These are phyloP conservation scores for Diarsia dahlii DNA, from an alignment of 2,888 invertebrate species.

Conservation along the genomic window DNA sequence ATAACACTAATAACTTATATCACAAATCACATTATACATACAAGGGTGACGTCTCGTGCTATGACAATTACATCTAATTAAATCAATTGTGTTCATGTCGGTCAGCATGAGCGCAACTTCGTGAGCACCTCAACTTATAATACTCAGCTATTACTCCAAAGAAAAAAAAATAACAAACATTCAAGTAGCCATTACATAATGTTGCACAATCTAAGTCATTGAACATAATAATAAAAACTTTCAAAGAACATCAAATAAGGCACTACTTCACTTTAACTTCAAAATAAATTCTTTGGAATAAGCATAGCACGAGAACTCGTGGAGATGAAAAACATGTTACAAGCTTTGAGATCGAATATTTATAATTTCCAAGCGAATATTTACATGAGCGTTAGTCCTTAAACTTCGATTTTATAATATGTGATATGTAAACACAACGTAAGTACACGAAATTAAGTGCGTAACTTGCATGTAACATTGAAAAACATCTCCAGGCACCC, in stretches of 20 bases:
- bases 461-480: slow-evolving; percentile 71
- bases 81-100: slow-evolving; percentile 52
- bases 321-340: slow-evolving; percentile 73
- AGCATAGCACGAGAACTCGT: slow-evolving; percentile 71
- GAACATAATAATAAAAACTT: slow-evolving; percentile 45
- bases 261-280: slow-evolving; percentile 74
- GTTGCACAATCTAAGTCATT: slow-evolving; percentile 36
- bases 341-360: slow-evolving; percentile 70
- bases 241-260: slow-evolving; percentile 78
- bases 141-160: slow-evolving; percentile 26
- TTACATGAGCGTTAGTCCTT: slow-evolving; percentile 72
- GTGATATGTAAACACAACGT: slow-evolving; percentile 82
- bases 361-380: slow-evolving; percentile 74
- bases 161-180: slow-evolving; percentile 23
- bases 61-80: slow-evolving; percentile 63
- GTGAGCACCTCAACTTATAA: slow-evolving; percentile 21
- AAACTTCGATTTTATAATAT: slow-evolving; percentile 70
- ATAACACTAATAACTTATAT: slow-evolving; percentile 85
- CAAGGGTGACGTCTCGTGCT: slow-evolving; percentile 76
- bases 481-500: slow-evolving; percentile 77
- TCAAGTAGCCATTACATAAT: slow-evolving; percentile 40
- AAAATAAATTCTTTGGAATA: slow-evolving; percentile 63
- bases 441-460: slow-evolving; percentile 77
- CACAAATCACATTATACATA: slow-evolving; percentile 85
- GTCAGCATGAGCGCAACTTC: slow-evolving; percentile 27